A percentile compares a stretch with the other conserved stretches of the same genome.
phyloP scores from a whole-genome alignment of 1,140 invertebrate genomes.

The Protaetia brevitarsis region DNA sequence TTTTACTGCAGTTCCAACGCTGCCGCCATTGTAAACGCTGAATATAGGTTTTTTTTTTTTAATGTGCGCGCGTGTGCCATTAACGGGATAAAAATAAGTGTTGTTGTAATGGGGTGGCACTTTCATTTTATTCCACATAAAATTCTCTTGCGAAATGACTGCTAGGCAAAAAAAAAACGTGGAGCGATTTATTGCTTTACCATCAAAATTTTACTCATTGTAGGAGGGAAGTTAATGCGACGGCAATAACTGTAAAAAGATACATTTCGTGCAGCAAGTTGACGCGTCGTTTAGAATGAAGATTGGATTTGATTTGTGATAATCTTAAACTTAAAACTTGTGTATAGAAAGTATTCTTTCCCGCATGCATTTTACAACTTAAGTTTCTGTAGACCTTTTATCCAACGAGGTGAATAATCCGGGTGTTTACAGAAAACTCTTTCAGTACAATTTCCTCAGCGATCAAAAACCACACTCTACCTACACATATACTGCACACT shows the following conservation, averaged over 20 bases:
- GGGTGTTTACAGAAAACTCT: too few species aligned
- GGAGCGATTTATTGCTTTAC: not conserved
- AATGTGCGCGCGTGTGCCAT: not conserved
- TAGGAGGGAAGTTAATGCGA: not conserved
- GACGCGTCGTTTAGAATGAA: too few species aligned
- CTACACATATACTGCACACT: too few species aligned
- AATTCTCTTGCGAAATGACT: not conserved
- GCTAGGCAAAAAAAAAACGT: not conserved
- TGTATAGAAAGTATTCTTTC: too few species aligned
- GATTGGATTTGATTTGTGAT: too few species aligned
- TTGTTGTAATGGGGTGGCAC: not conserved
- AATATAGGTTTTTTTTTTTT: not conserved
- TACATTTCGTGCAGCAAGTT: not conserved
- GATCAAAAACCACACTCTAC: too few species aligned
- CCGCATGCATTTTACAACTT: too few species aligned
- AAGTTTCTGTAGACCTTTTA: too few species aligned
- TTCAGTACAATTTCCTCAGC: too few species aligned
- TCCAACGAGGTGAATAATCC: too few species aligned
- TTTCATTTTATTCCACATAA: slow-evolving; percentile 10
- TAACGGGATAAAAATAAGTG: slow-evolving; percentile 11
- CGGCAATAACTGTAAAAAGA: slow-evolving; percentile 1
- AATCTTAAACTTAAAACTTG: too few species aligned
- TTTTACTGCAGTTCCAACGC: not conserved
- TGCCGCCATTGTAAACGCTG: not conserved
- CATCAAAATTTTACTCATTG: not conserved